Evolutionary conservation across 2,888 invertebrate genomes (phyloP).

Genomic region (Acleris literana): DNA sequence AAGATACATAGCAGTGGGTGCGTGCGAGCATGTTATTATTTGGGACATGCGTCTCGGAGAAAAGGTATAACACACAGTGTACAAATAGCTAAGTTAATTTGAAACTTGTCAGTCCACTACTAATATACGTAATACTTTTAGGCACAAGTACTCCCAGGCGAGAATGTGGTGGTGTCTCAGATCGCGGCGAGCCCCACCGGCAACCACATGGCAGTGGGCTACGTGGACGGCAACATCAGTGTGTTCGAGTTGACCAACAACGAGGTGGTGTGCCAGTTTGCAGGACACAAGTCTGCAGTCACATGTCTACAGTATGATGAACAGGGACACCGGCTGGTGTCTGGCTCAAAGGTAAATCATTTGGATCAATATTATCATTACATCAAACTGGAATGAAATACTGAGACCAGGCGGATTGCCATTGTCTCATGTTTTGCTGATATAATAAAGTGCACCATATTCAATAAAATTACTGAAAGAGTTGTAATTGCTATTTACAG

Average conservation of each 20-base stretch:
- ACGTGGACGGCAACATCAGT: slow-evolving; percentile 93
- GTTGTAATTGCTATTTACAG: slow-evolving; percentile 65
- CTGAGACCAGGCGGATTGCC: too few relatives aligned
- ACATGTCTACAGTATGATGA: slow-evolving; percentile 92
- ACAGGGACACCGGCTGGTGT: slow-evolving; percentile 92
- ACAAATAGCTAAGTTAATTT: background rate
- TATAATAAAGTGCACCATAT: too few relatives aligned
- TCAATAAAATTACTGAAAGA: too few relatives aligned
- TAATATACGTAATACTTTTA: slow-evolving; percentile 52
- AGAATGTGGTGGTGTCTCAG: slow-evolving; percentile 90
- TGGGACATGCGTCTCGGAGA: slow-evolving; percentile 96
- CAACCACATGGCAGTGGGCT: slow-evolving; percentile 94
- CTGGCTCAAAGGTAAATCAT: slow-evolving; percentile 90
- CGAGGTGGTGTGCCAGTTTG: slow-evolving; percentile 88
- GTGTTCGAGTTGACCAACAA: slow-evolving; percentile 90
- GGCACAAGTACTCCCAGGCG: slow-evolving; percentile 91
- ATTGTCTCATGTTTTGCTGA: too few relatives aligned
- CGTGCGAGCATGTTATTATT: slow-evolving; percentile 95
- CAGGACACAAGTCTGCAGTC: slow-evolving; percentile 94
- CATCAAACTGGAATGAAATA: too few relatives aligned
- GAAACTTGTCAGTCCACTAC: too few relatives aligned
- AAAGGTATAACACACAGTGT: slow-evolving; percentile 80
- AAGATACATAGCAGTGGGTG: slow-evolving; percentile 94
- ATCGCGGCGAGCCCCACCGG: slow-evolving; percentile 90
- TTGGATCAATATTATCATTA: too few relatives aligned